Evolutionary conservation across 64 coral and sea anemone species (phyloP).

Genomic region (Hydrozoanthus tunicans): DNA sequence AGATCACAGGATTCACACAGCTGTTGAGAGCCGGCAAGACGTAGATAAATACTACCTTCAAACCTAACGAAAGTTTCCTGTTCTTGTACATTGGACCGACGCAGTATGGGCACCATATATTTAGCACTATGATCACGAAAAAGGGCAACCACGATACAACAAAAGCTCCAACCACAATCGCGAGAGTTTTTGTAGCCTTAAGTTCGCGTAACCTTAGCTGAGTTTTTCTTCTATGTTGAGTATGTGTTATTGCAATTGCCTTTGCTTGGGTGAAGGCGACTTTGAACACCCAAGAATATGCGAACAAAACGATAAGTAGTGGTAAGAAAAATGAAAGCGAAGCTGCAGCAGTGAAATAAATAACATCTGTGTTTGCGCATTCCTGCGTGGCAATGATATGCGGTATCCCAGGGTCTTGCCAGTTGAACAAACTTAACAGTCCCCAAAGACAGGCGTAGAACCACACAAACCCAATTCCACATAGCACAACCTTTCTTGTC

Average conservation of each 20-base stretch:
- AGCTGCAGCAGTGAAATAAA: slow-evolving; percentile 46
- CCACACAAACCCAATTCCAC: slow-evolving; percentile 60
- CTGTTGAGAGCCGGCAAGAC: slow-evolving; percentile 63
- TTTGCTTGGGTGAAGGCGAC: slow-evolving; percentile 50
- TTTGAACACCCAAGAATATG: slow-evolving; percentile 61
- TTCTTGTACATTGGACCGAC: slow-evolving; percentile 5
- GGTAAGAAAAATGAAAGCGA: slow-evolving; percentile 64
- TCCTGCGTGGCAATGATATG: slow-evolving; percentile 27
- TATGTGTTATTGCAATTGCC: slow-evolving; percentile 32
- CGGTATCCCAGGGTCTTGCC: slow-evolving; percentile 32
- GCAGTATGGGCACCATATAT: slow-evolving; percentile 64
- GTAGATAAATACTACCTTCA: slow-evolving; percentile 67
- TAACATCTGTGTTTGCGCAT: slow-evolving; percentile 32
- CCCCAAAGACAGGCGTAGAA: slow-evolving; percentile 59
- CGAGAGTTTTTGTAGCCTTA: slow-evolving; percentile 72
- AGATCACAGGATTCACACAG: slow-evolving; percentile 76
- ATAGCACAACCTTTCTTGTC: background rate
- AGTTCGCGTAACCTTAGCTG: slow-evolving; percentile 55
- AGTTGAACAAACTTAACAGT: slow-evolving; percentile 54
- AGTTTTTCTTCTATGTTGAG: background rate
- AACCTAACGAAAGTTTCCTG: background rate
- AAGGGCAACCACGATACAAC: slow-evolving; percentile 67
- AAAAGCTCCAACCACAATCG: slow-evolving; percentile 64
- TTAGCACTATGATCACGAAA: slow-evolving; percentile 64
- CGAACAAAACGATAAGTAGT: slow-evolving; percentile 32